Evolutionary conservation across 2,888 invertebrate genomes (phyloP).

Genomic region (Linyphia triangularis): DNA sequence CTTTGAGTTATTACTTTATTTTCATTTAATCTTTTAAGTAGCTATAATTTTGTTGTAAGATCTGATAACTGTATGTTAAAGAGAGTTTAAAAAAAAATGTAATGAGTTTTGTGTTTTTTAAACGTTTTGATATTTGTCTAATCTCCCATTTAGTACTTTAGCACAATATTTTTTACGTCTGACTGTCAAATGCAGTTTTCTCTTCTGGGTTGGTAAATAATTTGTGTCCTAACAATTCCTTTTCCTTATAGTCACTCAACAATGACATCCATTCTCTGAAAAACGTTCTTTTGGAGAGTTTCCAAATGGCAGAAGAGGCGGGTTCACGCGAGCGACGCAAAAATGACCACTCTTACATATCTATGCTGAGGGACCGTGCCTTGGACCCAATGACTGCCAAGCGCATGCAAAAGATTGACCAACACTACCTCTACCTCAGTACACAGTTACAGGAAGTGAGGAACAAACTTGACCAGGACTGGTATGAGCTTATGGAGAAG

Average conservation of each 20-base stretch:
- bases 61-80: no score
- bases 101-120: no score
- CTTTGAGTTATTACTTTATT: no score
- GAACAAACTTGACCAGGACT: conserved; percentile 87
- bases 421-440: conserved; percentile 85
- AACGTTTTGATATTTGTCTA: no score
- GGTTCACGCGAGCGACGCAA: conserved; percentile 78
- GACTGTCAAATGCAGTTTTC: not conserved
- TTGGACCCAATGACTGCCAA: conserved; percentile 86
- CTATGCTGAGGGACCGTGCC: conserved; percentile 80
- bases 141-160: no score
- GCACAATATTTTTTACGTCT: no score
- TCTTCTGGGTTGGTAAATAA: not conserved
- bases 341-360: conserved; percentile 79
- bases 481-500: conserved; percentile 83
- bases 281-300: conserved; percentile 81
- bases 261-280: conserved; percentile 84
- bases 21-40: no score
- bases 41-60: no score
- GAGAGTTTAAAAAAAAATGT: no score
- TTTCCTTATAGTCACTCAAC: conserved; percentile 81
- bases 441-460: conserved; percentile 87
- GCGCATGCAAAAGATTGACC: conserved; percentile 86
- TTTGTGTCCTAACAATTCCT: not conserved
- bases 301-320: conserved; percentile 80